Evolutionary conservation across 2,888 invertebrate species (phyloP).

Genomic region (Pseudoips prasinana): DNA sequence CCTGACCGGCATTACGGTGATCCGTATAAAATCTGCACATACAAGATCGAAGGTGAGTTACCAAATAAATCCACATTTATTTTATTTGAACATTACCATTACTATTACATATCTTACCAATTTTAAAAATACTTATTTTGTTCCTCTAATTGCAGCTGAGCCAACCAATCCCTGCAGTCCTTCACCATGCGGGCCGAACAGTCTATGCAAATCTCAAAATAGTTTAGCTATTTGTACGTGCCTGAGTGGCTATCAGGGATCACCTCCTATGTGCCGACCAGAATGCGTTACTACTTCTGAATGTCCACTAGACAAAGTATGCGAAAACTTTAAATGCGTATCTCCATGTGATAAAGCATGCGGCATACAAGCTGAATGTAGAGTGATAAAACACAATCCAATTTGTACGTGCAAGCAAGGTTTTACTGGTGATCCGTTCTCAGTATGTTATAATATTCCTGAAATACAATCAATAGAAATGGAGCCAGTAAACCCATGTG

Average conservation of each 20-base stretch:
- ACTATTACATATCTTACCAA: too few species aligned
- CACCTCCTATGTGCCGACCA: constrained; percentile 86
- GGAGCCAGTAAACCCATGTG: constrained; percentile 82
- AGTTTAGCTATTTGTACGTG: constrained; percentile 87
- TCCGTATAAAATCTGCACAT: constrained; percentile 85
- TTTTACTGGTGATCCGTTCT: constrained; percentile 84
- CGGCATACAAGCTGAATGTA: constrained; percentile 86
- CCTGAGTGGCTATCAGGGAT: constrained; percentile 84
- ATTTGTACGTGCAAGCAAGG: constrained; percentile 85
- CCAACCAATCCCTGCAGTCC: constrained; percentile 82
- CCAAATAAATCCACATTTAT: not conserved
- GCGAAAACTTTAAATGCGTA: constrained; percentile 86
- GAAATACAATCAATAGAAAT: constrained; percentile 46
- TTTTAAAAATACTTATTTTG: too few species aligned
- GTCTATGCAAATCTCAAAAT: constrained; percentile 81
- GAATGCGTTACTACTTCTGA: constrained; percentile 86
- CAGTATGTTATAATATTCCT: constrained; percentile 63
- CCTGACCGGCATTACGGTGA: constrained; percentile 85
- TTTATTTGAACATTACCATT: not conserved
- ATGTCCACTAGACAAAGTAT: constrained; percentile 85
- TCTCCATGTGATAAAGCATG: constrained; percentile 88
- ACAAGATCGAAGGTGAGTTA: constrained; percentile 80
- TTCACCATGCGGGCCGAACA: constrained; percentile 90
- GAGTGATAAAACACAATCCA: constrained; percentile 87
- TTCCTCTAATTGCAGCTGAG: constrained; percentile 51